phyloP scores from a whole-genome alignment of 2,113 vertebrate genomes.

The Progne subis region DNA sequence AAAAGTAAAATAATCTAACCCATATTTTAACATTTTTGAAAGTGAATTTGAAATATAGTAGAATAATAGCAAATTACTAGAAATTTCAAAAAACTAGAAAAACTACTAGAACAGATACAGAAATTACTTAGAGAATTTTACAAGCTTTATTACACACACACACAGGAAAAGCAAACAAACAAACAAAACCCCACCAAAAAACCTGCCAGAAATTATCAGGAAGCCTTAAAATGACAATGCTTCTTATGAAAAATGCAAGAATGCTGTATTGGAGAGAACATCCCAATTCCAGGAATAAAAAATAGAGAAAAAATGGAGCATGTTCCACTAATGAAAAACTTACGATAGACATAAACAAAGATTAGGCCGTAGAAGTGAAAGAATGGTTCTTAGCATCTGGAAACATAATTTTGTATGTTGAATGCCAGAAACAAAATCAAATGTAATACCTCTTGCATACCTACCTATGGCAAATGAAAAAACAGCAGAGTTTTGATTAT shows the following conservation, averaged over 20 bases:
- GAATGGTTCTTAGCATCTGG: not conserved
- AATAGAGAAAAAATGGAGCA: not conserved
- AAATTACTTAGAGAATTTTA: not conserved
- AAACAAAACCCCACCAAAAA: not conserved
- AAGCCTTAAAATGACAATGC: not conserved
- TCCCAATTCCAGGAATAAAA: not conserved
- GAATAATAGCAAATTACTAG: not conserved
- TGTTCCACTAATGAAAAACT: not conserved
- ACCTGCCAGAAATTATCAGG: not conserved
- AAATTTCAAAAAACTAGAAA: not conserved
- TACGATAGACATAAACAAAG: not conserved
- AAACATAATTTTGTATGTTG: not conserved
- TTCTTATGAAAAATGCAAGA: not conserved
- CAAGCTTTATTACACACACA: not conserved
- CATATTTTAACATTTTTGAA: not conserved
- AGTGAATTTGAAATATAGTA: not conserved
- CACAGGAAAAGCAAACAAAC: not conserved
- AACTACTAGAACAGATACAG: not conserved
- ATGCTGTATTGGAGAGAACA: not conserved
- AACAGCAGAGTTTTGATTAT: not conserved
- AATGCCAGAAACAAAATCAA: not conserved
- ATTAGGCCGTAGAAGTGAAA: not conserved
- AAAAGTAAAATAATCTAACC: not conserved
- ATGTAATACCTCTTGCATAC: not conserved
- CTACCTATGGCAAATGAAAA: not conserved